Base-by-base conservation (phyloP, 2,888 invertebrate species). In the Cosmorhoe ocellata region DNA sequence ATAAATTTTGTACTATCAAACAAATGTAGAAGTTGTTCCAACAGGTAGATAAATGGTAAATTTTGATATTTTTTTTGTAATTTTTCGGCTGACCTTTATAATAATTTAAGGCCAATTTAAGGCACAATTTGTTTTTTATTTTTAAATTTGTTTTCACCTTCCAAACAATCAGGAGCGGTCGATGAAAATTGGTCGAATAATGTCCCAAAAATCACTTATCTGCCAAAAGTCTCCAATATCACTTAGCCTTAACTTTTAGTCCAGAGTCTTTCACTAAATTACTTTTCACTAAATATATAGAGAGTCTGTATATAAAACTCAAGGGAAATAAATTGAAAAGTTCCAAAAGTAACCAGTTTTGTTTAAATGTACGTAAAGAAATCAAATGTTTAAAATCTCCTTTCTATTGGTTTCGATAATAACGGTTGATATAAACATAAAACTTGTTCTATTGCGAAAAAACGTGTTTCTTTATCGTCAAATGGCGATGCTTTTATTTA, bases 361-460 rank as follows among this genome's bases (percentile, higher is more conserved):
- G 90, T 90, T 90, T 90, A 90, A 90, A 87, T 84, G 79, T 83
- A 89, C 84, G 88, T 67, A 90, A 90, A 83, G 69, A 90, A 90
- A 83, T 77, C 52, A 88, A 86, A 85, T 75, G 70, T 74, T 85
- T 88, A 90, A 90, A 57, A 83, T 84, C 78, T 90, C 88, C 87
- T 90, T 90, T 87, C 91, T 91, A 91, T 91, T 90, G 91, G 76
- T 88, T 87, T 86, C 81, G 80, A 51, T 90, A 88, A 90, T 89
- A 91, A 90, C 87, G 85, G 85, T 91, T 90, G 91, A 90, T 91
- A 90, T 90, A 90, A 91, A 91, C 82, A 78, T 83, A 91, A 91
- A 91, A 91, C 90, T 90, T 89, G 91, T 90, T 90, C 91, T 91
- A 91, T 91, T 91, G 91, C 91, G 90, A 91, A 91, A 91, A 91